A percentile compares a stretch with the other conserved stretches of the same genome.
Conservation (phyloP, 2,888 invertebrate species). For the Dexiosoma caninum region DNA sequence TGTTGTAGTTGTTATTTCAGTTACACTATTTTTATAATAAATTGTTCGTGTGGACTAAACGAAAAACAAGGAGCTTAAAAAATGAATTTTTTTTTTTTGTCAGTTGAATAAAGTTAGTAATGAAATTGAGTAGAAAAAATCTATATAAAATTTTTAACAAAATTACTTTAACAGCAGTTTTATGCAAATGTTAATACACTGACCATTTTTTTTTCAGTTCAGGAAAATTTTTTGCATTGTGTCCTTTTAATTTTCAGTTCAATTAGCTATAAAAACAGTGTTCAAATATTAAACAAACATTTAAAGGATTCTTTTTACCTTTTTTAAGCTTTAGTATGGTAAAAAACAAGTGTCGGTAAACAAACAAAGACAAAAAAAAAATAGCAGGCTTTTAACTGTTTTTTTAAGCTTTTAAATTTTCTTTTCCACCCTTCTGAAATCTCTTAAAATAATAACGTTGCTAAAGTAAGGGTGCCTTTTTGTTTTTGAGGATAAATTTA, state of each 20-base stretch:
- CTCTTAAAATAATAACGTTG: slow-evolving; percentile 10
- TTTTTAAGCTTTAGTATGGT: neutral
- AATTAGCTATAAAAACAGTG: slow-evolving; percentile 72
- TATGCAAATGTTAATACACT: slow-evolving; percentile 26
- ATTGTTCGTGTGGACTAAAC: neutral
- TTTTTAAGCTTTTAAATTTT: slow-evolving; percentile 27
- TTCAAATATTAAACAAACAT: slow-evolving; percentile 64
- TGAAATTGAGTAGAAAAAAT: slow-evolving; percentile 1
- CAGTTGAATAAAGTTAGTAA: neutral
- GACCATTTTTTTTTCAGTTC: neutral
- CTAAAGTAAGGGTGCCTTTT: neutral
- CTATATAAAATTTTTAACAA: slow-evolving; percentile 13
- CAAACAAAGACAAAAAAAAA: neutral
- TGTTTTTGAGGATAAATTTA: neutral
- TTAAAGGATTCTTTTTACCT: neutral
- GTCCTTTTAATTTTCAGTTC: slow-evolving; percentile 63
- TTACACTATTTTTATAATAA: neutral
- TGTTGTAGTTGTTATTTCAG: slow-evolving; percentile 16
- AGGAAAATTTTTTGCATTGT: neutral
- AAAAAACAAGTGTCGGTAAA: neutral
- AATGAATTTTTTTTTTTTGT: neutral
- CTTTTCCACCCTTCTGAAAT: slow-evolving; percentile 9
- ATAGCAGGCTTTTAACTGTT: slow-evolving; percentile 8
- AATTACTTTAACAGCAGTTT: slow-evolving; percentile 15
- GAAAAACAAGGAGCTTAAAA: neutral